Conservation (phyloP, 2,113 vertebrate genomes). For the Alectura lathami region DNA sequence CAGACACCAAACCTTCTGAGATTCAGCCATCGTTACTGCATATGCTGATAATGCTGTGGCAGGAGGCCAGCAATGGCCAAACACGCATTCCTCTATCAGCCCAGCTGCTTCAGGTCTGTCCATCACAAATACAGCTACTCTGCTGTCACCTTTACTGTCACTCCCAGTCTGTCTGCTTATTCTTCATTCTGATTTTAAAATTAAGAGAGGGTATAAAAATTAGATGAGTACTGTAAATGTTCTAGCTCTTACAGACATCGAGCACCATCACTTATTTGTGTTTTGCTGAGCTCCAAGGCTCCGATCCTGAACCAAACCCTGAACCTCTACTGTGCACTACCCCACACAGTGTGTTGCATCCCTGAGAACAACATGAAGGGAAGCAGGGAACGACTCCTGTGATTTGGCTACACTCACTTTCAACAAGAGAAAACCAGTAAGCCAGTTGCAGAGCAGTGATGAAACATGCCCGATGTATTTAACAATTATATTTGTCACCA, state of each 20-base stretch:
- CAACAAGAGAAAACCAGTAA: conserved; percentile 20
- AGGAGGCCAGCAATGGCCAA: conserved; percentile 4
- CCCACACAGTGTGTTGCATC: background rate
- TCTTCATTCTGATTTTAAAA: background rate
- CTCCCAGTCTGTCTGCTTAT: background rate
- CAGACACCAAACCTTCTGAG: background rate
- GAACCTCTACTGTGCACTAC: background rate
- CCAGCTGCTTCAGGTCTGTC: conserved; percentile 27
- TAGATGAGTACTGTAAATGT: background rate
- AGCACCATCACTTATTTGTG: background rate
- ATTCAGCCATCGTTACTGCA: background rate
- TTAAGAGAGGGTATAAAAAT: background rate
- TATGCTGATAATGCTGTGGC: conserved; percentile 7
- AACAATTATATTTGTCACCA: conserved; percentile 44
- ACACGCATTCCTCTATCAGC: background rate
- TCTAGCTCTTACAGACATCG: background rate
- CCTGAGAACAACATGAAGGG: background rate
- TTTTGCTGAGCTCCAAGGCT: background rate
- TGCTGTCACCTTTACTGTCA: background rate
- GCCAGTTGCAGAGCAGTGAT: background rate
- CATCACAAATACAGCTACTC: background rate
- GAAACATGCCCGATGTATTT: background rate
- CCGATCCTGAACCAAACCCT: background rate
- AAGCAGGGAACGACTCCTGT: background rate
- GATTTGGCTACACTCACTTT: background rate